A percentile compares a stretch with the other conserved stretches of the same genome.
Conservation (phyloP, 53 echinoderm and acorn worm genomes). For the Paracentrotus lividus region DNA sequence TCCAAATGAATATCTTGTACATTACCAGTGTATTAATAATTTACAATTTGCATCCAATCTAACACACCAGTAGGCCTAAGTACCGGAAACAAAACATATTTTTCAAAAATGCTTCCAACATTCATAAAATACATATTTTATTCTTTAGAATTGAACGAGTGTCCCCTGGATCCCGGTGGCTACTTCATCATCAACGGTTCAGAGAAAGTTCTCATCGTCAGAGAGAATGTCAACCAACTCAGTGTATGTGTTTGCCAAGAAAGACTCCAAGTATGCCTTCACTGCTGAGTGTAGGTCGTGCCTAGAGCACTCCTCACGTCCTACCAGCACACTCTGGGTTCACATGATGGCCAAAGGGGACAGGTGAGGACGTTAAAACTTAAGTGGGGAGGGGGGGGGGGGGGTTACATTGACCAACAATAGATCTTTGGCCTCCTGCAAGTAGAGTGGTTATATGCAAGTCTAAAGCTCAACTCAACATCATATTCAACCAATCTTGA, state of each 20-base stretch:
- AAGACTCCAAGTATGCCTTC: conserved; percentile 97
- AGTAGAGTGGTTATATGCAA: too few species aligned
- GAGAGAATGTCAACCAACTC: conserved; percentile 99
- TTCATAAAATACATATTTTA: too few species aligned
- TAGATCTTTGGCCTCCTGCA: too few species aligned
- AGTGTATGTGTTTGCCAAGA: conserved; percentile 96
- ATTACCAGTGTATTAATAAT: too few species aligned
- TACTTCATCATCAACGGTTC: conserved; percentile 99
- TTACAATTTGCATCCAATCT: too few species aligned
- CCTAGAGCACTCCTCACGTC: conserved; percentile 96
- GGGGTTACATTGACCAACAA: not conserved
- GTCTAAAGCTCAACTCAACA: too few species aligned
- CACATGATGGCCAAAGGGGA: conserved; percentile 98
- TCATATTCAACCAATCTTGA: too few species aligned
- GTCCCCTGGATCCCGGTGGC: conserved; percentile 96
- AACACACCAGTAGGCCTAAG: too few species aligned
- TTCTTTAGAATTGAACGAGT: conserved; percentile 90
- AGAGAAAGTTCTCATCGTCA: conserved; percentile 96
- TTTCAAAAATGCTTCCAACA: too few species aligned
- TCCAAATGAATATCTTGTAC: too few species aligned
- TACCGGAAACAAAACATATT: too few species aligned
- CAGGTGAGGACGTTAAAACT: conserved; percentile 74
- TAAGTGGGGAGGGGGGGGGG: too few species aligned
- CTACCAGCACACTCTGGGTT: conserved; percentile 98
- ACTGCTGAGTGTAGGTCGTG: conserved; percentile 97